phyloP scores from a whole-genome alignment of 1,140 invertebrate species.

The Eueides isabella region DNA sequence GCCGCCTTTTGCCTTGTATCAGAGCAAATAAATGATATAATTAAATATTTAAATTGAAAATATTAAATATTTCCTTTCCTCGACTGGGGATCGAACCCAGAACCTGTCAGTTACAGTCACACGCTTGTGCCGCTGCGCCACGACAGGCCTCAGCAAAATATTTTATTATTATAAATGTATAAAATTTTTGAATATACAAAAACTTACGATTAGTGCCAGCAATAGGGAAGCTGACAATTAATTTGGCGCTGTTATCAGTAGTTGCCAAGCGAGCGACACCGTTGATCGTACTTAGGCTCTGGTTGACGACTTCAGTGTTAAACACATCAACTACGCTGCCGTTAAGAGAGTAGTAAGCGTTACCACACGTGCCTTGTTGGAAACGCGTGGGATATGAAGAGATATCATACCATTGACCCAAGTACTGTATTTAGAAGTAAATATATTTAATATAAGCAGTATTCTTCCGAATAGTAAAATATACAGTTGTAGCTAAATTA shows the following conservation, averaged over 20 bases:
- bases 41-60: too few relatives aligned
- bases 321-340: slow-evolving; percentile 45
- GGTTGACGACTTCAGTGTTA: slow-evolving; percentile 61
- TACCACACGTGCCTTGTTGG: slow-evolving; percentile 59
- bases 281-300: slow-evolving; percentile 50
- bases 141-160: too few relatives aligned
- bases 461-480: background rate
- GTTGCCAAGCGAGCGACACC: slow-evolving; percentile 45
- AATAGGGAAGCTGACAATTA: slow-evolving; percentile 61
- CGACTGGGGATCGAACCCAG: too few relatives aligned
- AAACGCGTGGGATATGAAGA: slow-evolving; percentile 57
- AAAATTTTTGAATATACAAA: background rate
- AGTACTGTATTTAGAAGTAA: slow-evolving; percentile 20
- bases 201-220: slow-evolving; percentile 57
- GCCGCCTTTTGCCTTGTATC: too few relatives aligned
- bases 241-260: slow-evolving; percentile 53
- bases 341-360: slow-evolving; percentile 48
- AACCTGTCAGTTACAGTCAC: too few relatives aligned
- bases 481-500: too few relatives aligned
- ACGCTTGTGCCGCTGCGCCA: too few relatives aligned
- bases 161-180: background rate
- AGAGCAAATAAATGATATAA: too few relatives aligned
- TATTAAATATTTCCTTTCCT: too few relatives aligned
- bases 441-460: background rate
- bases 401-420: slow-evolving; percentile 64